These are phyloP conservation scores for Sphaerodactylus townsendi DNA, from an alignment of 2,113 vertebrate species.

Conservation along the genomic window DNA sequence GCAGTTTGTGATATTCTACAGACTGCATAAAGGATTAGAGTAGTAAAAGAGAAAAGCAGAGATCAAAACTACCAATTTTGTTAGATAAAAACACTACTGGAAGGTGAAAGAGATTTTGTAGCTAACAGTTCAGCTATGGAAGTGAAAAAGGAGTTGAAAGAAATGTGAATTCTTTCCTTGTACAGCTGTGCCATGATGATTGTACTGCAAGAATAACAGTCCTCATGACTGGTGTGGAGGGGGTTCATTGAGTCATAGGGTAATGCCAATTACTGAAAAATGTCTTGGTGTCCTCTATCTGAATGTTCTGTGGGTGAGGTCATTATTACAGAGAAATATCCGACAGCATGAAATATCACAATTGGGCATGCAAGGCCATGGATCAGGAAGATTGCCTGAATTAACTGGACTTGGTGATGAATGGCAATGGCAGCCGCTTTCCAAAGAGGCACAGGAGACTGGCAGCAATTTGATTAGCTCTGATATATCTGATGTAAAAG, in stretches of 20 bases:
- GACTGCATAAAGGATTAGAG: not conserved
- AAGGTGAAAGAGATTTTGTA: constrained; percentile 17
- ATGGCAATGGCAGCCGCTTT: constrained; percentile 56
- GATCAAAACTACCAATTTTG: not conserved
- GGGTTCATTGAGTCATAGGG: not conserved
- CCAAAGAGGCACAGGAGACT: constrained; percentile 53
- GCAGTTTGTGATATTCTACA: not conserved
- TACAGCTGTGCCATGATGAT: accelerated
- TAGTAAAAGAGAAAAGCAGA: not conserved
- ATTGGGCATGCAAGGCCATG: constrained; percentile 37
- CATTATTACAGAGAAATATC: constrained; percentile 46
- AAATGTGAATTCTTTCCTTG: constrained; percentile 27
- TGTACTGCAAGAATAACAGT: not conserved
- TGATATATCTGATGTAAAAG: constrained; percentile 48
- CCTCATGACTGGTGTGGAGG: accelerated
- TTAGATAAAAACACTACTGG: not conserved
- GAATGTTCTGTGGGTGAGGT: constrained; percentile 54
- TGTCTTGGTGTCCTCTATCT: constrained; percentile 57
- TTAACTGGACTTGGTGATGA: constrained; percentile 48
- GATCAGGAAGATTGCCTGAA: constrained; percentile 56
- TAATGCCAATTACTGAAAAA: constrained; percentile 52
- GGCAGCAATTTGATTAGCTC: constrained; percentile 56
- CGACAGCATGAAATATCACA: constrained; percentile 48
- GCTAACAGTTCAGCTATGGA: not conserved
- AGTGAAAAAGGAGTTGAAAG: not conserved